Percentiles rank a stretch among this genome's conserved stretches.
phyloP scores from a whole-genome alignment of 2,888 invertebrate species.

The Micoletzkya japonica region DNA sequence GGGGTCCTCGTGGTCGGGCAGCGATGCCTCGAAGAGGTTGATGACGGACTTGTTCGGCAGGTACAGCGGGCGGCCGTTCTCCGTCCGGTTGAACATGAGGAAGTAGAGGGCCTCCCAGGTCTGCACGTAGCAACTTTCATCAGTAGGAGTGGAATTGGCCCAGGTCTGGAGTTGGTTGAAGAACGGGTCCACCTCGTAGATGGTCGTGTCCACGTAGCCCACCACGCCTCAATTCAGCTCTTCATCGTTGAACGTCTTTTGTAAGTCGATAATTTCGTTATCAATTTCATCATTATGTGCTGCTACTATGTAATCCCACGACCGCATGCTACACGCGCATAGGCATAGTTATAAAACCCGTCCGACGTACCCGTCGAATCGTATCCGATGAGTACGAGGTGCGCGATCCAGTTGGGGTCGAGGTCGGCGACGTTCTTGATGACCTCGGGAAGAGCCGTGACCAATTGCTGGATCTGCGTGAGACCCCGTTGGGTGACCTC shows the following conservation, averaged over 20 bases:
- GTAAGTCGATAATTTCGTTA: too few species aligned
- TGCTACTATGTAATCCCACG: too few species aligned
- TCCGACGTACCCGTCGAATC: background rate
- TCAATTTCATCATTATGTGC: too few species aligned
- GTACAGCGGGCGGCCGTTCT: background rate
- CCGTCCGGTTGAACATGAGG: background rate
- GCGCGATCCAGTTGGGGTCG: conserved; percentile 37
- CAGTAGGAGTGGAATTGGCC: background rate
- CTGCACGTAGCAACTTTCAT: conserved; percentile 1
- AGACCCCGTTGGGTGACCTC: conserved; percentile 39
- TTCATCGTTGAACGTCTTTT: too few species aligned
- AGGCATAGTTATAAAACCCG: too few species aligned
- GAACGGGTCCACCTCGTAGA: background rate
- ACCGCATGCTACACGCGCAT: background rate
- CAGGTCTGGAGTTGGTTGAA: background rate
- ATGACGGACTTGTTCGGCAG: conserved; percentile 6
- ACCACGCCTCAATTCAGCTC: background rate
- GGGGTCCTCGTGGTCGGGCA: conserved; percentile 6
- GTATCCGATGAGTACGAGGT: conserved; percentile 16
- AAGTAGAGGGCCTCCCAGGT: conserved; percentile 2
- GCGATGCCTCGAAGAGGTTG: conserved; percentile 4
- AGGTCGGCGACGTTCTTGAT: conserved; percentile 40
- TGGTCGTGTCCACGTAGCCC: conserved; percentile 5
- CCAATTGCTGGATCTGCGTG: conserved; percentile 32
- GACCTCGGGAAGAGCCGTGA: conserved; percentile 38